phyloP scores from a whole-genome alignment of 2,888 invertebrate genomes.

The Nebria brevicollis region DNA sequence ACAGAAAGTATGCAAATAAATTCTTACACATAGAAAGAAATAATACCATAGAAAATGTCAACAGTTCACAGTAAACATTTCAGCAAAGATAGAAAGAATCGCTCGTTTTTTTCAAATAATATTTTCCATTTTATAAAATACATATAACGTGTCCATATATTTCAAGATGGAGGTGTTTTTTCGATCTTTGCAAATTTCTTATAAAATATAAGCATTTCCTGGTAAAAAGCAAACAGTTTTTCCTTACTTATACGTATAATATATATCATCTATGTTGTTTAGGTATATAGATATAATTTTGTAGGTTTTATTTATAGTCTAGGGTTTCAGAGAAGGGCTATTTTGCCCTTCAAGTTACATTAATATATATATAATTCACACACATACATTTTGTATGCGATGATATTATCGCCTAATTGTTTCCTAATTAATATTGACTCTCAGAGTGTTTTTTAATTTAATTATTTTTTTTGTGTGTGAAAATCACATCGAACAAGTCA shows the following conservation, averaged over 20 bases:
- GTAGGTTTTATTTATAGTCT: slow-evolving; percentile 29
- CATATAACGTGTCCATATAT: slow-evolving; percentile 2
- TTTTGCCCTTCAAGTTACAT: slow-evolving; percentile 31
- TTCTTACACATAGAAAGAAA: slow-evolving; percentile 44
- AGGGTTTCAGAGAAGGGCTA: slow-evolving; percentile 33
- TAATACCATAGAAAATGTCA: slow-evolving; percentile 46
- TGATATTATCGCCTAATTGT: slow-evolving; percentile 40
- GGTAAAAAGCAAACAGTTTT: slow-evolving; percentile 47
- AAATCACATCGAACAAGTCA: slow-evolving; percentile 48
- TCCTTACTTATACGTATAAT: slow-evolving; percentile 42
- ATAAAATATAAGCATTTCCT: slow-evolving; percentile 47
- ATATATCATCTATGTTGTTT: slow-evolving; percentile 9
- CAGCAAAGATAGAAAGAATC: slow-evolving; percentile 36
- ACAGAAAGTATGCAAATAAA: slow-evolving; percentile 47
- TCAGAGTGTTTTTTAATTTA: slow-evolving; percentile 35
- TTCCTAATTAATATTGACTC: slow-evolving; percentile 47
- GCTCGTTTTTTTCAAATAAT: slow-evolving; percentile 18
- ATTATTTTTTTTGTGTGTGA: slow-evolving; percentile 30
- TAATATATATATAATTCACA: slow-evolving; percentile 38
- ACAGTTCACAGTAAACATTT: slow-evolving; percentile 47
- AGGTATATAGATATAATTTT: slow-evolving; percentile 9
- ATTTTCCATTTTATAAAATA: slow-evolving; percentile 2
- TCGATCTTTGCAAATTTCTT: slow-evolving; percentile 42
- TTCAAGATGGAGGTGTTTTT: slow-evolving; percentile 19
- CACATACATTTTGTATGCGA: slow-evolving; percentile 47